Conservation (phyloP, 2,888 invertebrate species). For the Epistrophe eligans region DNA sequence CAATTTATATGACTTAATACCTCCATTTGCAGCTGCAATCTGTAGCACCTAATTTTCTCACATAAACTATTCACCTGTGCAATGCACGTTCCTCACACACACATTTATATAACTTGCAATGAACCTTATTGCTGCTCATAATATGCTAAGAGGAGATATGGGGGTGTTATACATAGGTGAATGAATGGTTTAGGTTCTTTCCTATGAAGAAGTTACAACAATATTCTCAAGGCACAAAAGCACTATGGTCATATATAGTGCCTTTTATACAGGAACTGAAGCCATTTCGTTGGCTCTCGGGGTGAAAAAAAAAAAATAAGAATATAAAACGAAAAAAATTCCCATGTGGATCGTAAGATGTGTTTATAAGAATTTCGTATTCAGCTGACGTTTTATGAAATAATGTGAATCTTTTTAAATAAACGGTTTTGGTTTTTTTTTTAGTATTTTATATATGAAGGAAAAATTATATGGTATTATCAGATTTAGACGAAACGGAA, state of each 20-base stretch:
- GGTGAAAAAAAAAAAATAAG: background rate
- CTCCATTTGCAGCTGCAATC: slow-evolving; percentile 66
- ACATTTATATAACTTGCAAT: slow-evolving; percentile 69
- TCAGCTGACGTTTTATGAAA: slow-evolving; percentile 42
- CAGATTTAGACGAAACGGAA: slow-evolving; percentile 29
- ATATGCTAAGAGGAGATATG: background rate
- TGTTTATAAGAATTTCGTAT: slow-evolving; percentile 48
- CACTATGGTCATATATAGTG: slow-evolving; percentile 8
- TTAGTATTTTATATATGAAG: background rate
- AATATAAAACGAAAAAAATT: background rate
- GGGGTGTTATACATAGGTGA: background rate
- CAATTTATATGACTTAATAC: slow-evolving; percentile 73
- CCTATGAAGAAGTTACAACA: background rate
- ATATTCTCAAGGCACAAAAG: slow-evolving; percentile 7
- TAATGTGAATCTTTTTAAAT: slow-evolving; percentile 48
- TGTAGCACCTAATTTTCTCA: slow-evolving; percentile 72
- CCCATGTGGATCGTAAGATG: slow-evolving; percentile 36
- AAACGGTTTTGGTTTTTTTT: slow-evolving; percentile 14
- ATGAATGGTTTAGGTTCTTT: background rate
- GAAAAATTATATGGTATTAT: slow-evolving; percentile 34
- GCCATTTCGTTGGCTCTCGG: slow-evolving; percentile 25
- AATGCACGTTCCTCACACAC: slow-evolving; percentile 61
- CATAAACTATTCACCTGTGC: slow-evolving; percentile 73
- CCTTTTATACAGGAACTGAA: slow-evolving; percentile 45
- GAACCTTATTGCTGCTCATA: slow-evolving; percentile 61